Percentiles rank a stretch among this genome's conserved stretches.
Evolutionary conservation across 2,888 invertebrate genomes (phyloP).

Genomic region (Cosmorhoe ocellata): DNA sequence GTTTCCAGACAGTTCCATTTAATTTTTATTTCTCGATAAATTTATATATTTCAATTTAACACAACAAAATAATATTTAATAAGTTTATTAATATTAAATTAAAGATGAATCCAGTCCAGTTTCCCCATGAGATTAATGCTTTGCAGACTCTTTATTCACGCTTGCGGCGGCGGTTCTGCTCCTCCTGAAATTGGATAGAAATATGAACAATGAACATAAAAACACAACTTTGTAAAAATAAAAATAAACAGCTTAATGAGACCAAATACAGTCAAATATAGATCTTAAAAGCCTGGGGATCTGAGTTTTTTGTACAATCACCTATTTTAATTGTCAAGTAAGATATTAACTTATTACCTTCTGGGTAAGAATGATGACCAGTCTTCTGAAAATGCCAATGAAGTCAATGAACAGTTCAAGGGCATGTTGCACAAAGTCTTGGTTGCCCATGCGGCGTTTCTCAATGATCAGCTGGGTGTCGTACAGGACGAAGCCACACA

Average conservation of each 20-base stretch:
- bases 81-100: conserved; percentile 13
- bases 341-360: too few species aligned
- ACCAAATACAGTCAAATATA: too few species aligned
- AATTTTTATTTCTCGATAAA: conserved; percentile 32
- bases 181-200: conserved; percentile 68
- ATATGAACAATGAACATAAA: not conserved
- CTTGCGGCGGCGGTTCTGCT: conserved; percentile 77
- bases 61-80: conserved; percentile 23
- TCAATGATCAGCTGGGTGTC: conserved; percentile 99
- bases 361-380: conserved; percentile 94
- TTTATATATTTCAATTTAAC: conserved; percentile 18
- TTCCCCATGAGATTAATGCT: conserved; percentile 14
- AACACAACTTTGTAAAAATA: too few species aligned
- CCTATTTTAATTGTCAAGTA: too few species aligned
- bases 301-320: too few species aligned
- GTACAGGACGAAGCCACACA: conserved; percentile 97
- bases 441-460: conserved; percentile 93
- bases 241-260: too few species aligned
- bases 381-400: conserved; percentile 95
- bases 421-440: conserved; percentile 96
- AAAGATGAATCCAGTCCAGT: conserved; percentile 17
- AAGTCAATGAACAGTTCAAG: conserved; percentile 97
- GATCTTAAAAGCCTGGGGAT: too few species aligned
- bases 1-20: conserved; percentile 36
- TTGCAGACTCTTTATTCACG: conserved; percentile 62